A percentile compares a stretch with the other conserved stretches of the same genome.
Evolutionary conservation across 2,113 vertebrate species (phyloP).

Genomic region (Ictalurus furcatus): DNA sequence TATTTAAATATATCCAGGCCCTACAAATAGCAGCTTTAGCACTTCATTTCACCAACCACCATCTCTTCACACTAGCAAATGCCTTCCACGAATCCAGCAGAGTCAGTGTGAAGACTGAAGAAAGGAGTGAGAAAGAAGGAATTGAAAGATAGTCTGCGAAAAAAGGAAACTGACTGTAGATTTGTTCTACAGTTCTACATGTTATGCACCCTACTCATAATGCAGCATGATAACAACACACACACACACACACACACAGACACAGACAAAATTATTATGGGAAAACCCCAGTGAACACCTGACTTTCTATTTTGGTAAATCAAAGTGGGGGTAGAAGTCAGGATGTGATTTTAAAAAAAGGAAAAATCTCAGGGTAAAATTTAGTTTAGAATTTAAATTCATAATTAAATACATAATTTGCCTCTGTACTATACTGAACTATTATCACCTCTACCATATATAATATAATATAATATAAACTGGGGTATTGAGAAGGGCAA

Average conservation of each 20-base stretch:
- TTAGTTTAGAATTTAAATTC: background rate
- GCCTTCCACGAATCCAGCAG: constrained; percentile 32
- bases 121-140: background rate
- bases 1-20: constrained; percentile 32
- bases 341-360: background rate
- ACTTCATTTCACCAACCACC: constrained; percentile 11
- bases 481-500: background rate
- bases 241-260: constrained; percentile 10
- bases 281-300: constrained; percentile 33
- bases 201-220: no score
- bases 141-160: background rate
- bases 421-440: background rate
- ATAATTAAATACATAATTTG: background rate
- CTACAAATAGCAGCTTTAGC: constrained; percentile 35
- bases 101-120: constrained; percentile 18
- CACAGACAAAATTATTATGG: background rate
- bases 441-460: no score
- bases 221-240: no score
- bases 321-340: background rate
- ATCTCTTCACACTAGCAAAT: constrained; percentile 24
- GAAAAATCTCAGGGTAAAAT: background rate
- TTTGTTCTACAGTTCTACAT: background rate
- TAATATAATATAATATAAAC: background rate
- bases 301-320: constrained; percentile 24
- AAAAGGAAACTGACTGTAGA: constrained; percentile 11